Percentiles rank a stretch among this genome's conserved stretches.
Evolutionary conservation across 2,113 vertebrate genomes (phyloP).

Genomic region (Oryzias celebensis): DNA sequence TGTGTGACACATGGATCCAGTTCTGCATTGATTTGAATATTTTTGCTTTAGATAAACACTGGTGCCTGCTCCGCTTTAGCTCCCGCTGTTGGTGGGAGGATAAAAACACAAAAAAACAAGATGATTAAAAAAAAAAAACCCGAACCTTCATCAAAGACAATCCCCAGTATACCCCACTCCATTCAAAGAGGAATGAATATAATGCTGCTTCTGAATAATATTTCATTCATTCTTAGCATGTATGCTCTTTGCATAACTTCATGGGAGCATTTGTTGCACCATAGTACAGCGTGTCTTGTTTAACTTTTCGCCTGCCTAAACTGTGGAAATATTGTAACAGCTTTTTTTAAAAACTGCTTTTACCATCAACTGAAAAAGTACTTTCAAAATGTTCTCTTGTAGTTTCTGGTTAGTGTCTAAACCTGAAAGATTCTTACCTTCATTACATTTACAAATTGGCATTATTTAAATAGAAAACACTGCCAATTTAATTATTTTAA

Average conservation of each 20-base stretch:
- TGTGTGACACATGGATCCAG: constrained; percentile 49
- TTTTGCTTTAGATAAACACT: constrained; percentile 77
- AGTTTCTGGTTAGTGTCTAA: neutral
- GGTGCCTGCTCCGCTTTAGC: constrained; percentile 79
- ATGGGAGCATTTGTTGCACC: constrained; percentile 48
- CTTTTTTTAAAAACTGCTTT: constrained; percentile 18
- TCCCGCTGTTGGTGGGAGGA: constrained; percentile 70
- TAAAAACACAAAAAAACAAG: constrained; percentile 53
- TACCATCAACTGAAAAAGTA: constrained; percentile 11
- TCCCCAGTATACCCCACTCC: constrained; percentile 63
- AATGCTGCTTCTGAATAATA: constrained; percentile 78
- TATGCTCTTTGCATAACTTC: constrained; percentile 68
- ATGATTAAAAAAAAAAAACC: constrained; percentile 23
- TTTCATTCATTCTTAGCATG: constrained; percentile 79
- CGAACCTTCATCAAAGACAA: constrained; percentile 69
- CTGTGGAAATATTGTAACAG: constrained; percentile 17
- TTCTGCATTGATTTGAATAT: constrained; percentile 51
- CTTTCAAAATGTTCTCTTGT: neutral
- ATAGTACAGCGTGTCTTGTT: constrained; percentile 30
- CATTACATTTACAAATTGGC: too few species aligned
- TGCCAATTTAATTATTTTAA: too few species aligned
- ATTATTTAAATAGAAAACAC: too few species aligned
- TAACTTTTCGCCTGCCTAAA: constrained; percentile 3
- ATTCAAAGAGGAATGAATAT: constrained; percentile 69
- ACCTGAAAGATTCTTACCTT: neutral